Percentiles rank a stretch among this genome's conserved stretches.
These are phyloP conservation scores for Meloidogyne exigua DNA, from an alignment of 1,140 invertebrate species.

Conservation along the genomic window DNA sequence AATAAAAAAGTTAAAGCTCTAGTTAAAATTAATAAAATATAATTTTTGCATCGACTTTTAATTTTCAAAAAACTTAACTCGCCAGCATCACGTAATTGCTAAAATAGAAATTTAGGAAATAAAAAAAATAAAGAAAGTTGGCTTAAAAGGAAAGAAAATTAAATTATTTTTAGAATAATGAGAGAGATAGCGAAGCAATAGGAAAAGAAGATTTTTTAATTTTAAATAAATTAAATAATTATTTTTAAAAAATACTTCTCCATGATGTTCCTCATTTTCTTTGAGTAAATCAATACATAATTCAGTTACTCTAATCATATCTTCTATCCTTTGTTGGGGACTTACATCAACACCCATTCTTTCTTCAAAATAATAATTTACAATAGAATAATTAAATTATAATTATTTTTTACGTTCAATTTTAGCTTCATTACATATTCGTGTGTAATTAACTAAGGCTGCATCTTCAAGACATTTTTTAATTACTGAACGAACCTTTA, in stretches of 20 bases:
- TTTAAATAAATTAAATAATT: no score
- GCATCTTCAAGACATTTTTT: conserved; percentile 91
- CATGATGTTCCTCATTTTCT: conserved; percentile 99
- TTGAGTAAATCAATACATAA: conserved; percentile 95
- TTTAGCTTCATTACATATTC: conserved; percentile 91
- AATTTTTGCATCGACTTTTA: no score
- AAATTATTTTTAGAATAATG: no score
- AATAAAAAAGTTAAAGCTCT: not conserved
- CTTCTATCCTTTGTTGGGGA: conserved; percentile 73
- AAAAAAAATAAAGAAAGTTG: not conserved
- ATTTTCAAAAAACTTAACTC: conserved; percentile 3
- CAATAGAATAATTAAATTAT: not conserved
- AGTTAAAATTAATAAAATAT: not conserved
- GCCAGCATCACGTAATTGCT: conserved; percentile 1
- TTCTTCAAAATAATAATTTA: conserved; percentile 39
- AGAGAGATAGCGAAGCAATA: no score
- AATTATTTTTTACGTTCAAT: conserved; percentile 78
- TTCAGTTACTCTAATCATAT: conserved; percentile 92
- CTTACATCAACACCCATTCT: conserved; percentile 60
- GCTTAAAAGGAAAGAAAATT: not conserved
- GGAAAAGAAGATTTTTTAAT: not conserved
- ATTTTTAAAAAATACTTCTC: conserved; percentile 78
- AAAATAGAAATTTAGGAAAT: not conserved
- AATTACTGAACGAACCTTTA: conserved; percentile 81
- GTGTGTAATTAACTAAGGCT: conserved; percentile 92